Evolutionary conservation across 2,888 invertebrate genomes (phyloP).

Genomic region (Lasioglossum morio): DNA sequence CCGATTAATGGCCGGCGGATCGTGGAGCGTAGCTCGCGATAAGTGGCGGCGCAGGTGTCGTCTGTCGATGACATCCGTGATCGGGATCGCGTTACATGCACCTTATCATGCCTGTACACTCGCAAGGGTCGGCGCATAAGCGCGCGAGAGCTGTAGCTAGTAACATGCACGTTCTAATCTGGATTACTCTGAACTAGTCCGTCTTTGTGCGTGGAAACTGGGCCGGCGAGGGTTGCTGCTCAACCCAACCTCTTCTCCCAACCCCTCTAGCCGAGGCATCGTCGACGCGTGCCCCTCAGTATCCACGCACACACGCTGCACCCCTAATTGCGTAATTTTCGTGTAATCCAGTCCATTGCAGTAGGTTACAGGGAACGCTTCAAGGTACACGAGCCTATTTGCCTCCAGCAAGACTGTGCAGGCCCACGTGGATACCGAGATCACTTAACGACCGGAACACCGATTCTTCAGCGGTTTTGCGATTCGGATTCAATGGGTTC

Average conservation of each 20-base stretch:
- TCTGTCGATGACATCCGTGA: conserved; percentile 63
- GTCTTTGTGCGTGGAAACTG: conserved; percentile 67
- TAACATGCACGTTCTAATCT: conserved; percentile 77
- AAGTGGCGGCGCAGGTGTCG: conserved; percentile 58
- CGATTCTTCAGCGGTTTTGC: background rate
- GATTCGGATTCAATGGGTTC: background rate
- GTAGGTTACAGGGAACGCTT: conserved; percentile 52
- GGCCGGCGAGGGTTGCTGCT: conserved; percentile 31
- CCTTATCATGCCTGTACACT: conserved; percentile 76
- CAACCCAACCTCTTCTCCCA: background rate
- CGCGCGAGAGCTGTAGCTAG: conserved; percentile 52
- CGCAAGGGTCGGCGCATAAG: conserved; percentile 49
- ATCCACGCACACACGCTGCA: conserved; percentile 35
- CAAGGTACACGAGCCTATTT: conserved; percentile 54
- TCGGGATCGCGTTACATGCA: conserved; percentile 65
- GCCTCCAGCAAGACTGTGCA: conserved; percentile 33
- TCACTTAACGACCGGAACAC: background rate
- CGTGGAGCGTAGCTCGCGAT: conserved; percentile 25
- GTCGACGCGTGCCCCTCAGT: conserved; percentile 40
- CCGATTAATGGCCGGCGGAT: conserved; percentile 20
- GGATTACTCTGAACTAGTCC: conserved; percentile 73
- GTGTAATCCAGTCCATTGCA: conserved; percentile 56
- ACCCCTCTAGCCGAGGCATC: background rate
- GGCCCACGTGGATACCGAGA: conserved; percentile 1
- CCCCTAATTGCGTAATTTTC: conserved; percentile 67